Percentiles rank a stretch among this genome's conserved stretches.
Conservation (phyloP, 2,888 invertebrate species). For the Dascillus cervinus region DNA sequence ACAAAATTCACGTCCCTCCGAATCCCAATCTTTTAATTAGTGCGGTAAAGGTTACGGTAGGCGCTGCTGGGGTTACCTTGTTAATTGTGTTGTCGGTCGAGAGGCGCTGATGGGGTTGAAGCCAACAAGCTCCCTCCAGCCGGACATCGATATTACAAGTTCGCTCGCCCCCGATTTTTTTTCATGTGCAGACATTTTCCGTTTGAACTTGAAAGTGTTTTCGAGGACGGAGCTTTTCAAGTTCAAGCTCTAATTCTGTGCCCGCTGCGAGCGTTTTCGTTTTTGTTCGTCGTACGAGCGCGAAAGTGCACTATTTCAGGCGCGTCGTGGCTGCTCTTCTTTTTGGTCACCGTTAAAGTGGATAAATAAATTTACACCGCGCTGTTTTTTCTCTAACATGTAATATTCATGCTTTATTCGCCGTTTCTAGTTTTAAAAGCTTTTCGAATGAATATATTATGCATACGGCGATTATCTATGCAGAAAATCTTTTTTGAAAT, state of each 20-base stretch:
- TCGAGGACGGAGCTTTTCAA: no score
- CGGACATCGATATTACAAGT: slow-evolving; percentile 10
- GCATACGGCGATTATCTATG: no score
- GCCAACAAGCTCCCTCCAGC: slow-evolving; percentile 8
- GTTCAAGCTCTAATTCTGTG: no score
- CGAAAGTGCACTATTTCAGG: slow-evolving; percentile 25
- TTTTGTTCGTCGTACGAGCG: no score
- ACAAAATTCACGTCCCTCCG: no score
- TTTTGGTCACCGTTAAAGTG: slow-evolving; percentile 25
- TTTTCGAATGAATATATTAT: no score
- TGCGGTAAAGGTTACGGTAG: slow-evolving; percentile 19
- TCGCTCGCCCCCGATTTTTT: slow-evolving; percentile 13
- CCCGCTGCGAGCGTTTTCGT: no score
- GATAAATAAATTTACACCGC: slow-evolving; percentile 34
- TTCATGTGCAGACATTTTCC: no score
- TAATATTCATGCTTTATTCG: no score
- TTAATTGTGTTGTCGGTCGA: slow-evolving; percentile 20
- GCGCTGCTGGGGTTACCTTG: slow-evolving; percentile 16
- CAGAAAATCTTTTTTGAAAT: slow-evolving; percentile 28
- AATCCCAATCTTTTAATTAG: slow-evolving; percentile 11
- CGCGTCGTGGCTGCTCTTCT: slow-evolving; percentile 8
- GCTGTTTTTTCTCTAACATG: slow-evolving; percentile 28
- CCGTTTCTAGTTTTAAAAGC: no score
- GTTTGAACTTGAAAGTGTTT: no score
- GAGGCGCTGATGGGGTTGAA: slow-evolving; percentile 10